phyloP scores from a whole-genome alignment of 2,113 vertebrate species.

The Coturnix japonica region DNA sequence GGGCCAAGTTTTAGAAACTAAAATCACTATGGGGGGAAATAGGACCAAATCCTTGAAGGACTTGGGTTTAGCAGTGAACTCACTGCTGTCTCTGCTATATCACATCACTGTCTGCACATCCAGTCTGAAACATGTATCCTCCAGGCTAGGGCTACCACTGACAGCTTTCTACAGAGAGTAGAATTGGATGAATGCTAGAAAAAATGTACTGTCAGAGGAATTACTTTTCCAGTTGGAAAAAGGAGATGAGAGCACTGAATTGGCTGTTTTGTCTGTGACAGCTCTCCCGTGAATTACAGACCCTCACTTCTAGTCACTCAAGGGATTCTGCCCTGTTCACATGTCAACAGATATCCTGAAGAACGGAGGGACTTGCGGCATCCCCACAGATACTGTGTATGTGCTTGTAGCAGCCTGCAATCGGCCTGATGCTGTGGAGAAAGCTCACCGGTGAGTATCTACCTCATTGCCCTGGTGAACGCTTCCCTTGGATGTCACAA shows the following conservation, averaged over 20 bases:
- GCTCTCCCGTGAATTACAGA: background rate
- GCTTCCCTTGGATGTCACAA: background rate
- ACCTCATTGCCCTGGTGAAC: background rate
- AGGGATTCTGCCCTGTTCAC: background rate
- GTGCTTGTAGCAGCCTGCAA: slow-evolving; percentile 90
- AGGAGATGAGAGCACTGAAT: background rate
- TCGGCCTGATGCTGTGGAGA: slow-evolving; percentile 86
- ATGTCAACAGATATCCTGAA: slow-evolving; percentile 86
- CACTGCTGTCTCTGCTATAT: background rate
- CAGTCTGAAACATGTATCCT: fast-evolving
- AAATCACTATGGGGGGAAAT: background rate
- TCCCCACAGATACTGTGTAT: slow-evolving; percentile 92
- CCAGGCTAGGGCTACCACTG: background rate
- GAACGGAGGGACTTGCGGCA: slow-evolving; percentile 86
- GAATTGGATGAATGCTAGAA: background rate
- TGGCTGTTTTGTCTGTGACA: background rate
- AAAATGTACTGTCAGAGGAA: background rate
- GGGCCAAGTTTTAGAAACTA: background rate
- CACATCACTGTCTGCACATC: background rate
- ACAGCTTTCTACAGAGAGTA: background rate
- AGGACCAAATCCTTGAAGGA: background rate
- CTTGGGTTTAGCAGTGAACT: background rate
- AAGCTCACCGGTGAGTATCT: slow-evolving; percentile 84
- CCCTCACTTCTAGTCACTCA: background rate
- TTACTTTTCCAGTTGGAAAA: background rate